Conservation (phyloP, 2,888 invertebrate genomes). For the Euplexia lucipara region DNA sequence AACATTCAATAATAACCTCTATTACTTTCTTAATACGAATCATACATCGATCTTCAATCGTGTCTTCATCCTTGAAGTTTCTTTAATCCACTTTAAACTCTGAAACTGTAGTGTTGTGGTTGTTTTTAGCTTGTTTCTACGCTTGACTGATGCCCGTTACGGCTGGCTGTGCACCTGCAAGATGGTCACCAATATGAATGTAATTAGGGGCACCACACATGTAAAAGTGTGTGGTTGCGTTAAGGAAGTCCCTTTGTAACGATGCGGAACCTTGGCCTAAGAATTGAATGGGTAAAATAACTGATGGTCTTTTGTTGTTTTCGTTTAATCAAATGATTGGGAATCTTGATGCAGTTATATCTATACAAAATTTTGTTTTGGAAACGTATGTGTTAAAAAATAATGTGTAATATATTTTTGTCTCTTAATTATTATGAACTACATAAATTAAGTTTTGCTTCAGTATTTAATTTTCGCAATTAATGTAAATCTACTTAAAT, state of each 20-base stretch:
- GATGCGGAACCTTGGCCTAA: conserved; percentile 64
- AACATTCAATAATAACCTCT: conserved; percentile 75
- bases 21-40: conserved; percentile 75
- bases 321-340: conserved; percentile 48
- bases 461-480: background rate
- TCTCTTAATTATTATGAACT: background rate
- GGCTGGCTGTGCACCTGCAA: conserved; percentile 84
- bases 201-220: conserved; percentile 84
- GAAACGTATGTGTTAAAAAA: background rate
- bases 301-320: conserved; percentile 31
- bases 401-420: background rate
- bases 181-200: conserved; percentile 88
- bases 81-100: conserved; percentile 60
- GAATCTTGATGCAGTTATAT: conserved; percentile 26
- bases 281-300: conserved; percentile 63
- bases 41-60: conserved; percentile 76
- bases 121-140: conserved; percentile 63
- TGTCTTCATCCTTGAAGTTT: conserved; percentile 74
- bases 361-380: background rate
- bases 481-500: too few species aligned
- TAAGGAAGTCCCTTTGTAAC: conserved; percentile 81
- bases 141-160: conserved; percentile 84
- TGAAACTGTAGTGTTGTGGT: conserved; percentile 44
- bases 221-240: conserved; percentile 84
- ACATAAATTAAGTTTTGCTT: background rate